Percentiles rank a stretch among this genome's conserved stretches.
phyloP scores from a whole-genome alignment of 2,888 invertebrate genomes.

The Apoda limacodes region DNA sequence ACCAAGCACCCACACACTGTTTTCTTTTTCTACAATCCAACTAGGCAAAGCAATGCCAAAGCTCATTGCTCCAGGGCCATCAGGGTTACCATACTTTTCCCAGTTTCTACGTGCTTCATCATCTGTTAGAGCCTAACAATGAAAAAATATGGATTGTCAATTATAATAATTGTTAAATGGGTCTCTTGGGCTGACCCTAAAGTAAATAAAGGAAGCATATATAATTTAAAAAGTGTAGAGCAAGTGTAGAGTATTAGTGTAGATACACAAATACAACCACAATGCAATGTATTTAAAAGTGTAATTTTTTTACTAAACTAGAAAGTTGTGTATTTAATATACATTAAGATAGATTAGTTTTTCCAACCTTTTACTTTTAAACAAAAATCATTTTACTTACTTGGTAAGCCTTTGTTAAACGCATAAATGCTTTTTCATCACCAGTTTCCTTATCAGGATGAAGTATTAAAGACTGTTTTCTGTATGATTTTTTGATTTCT shows the following conservation, averaged over 20 bases:
- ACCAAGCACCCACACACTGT: conserved; percentile 97
- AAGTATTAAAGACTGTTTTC: conserved; percentile 90
- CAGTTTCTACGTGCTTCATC: conserved; percentile 97
- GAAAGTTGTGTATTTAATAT: neutral
- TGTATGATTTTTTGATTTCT: conserved; percentile 96
- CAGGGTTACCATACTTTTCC: conserved; percentile 99
- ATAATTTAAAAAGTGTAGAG: neutral
- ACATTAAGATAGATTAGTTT: conserved; percentile 4
- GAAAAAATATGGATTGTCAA: conserved; percentile 3
- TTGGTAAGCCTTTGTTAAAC: conserved; percentile 92
- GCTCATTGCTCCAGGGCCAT: conserved; percentile 99
- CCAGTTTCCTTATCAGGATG: conserved; percentile 99
- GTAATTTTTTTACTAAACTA: neutral
- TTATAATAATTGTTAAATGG: too few relatives aligned
- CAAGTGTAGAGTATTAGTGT: neutral
- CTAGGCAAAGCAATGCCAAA: conserved; percentile 99
- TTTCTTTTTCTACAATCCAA: conserved; percentile 99
- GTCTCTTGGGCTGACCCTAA: too few relatives aligned
- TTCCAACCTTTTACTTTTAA: too few relatives aligned
- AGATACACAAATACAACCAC: neutral
- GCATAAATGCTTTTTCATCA: conserved; percentile 97
- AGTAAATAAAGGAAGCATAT: too few relatives aligned
- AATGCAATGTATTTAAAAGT: neutral
- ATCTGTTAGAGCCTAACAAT: conserved; percentile 88
- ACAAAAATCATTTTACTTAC: conserved; percentile 56